Evolutionary conservation across 2,113 vertebrate species (phyloP).

Genomic region (Salvelinus namaycush): DNA sequence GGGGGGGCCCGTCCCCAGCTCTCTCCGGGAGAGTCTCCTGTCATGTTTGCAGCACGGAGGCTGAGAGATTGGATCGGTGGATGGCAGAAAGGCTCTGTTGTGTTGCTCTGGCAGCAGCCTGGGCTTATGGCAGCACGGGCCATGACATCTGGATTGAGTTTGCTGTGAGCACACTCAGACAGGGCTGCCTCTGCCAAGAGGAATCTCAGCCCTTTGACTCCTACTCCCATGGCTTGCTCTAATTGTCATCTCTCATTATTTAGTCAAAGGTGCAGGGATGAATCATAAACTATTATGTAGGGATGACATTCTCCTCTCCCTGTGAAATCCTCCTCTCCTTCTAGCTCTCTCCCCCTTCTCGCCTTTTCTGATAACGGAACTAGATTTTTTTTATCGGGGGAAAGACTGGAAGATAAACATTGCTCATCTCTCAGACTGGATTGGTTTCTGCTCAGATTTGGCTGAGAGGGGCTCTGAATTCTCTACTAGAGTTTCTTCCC

Average conservation of each 20-base stretch:
- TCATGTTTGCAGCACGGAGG: slow-evolving; percentile 59
- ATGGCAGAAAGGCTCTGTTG: slow-evolving; percentile 68
- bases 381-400: slow-evolving; percentile 42
- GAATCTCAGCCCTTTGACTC: slow-evolving; percentile 74
- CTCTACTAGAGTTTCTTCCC: slow-evolving; percentile 42
- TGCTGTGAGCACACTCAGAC: slow-evolving; percentile 66
- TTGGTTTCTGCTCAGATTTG: slow-evolving; percentile 22
- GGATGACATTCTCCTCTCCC: slow-evolving; percentile 64
- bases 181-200: slow-evolving; percentile 67
- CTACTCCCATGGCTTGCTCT: slow-evolving; percentile 66
- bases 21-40: slow-evolving; percentile 59
- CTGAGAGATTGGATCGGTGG: slow-evolving; percentile 51
- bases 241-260: slow-evolving; percentile 79
- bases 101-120: slow-evolving; percentile 54
- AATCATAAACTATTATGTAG: slow-evolving; percentile 69
- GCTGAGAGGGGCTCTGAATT: slow-evolving; percentile 26
- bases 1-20: slow-evolving; percentile 47
- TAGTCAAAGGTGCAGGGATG: slow-evolving; percentile 74
- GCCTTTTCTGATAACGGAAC: slow-evolving; percentile 60
- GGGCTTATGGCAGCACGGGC: slow-evolving; percentile 43
- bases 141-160: slow-evolving; percentile 80
- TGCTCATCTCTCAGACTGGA: slow-evolving; percentile 26
- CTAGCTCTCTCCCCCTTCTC: slow-evolving; percentile 39
- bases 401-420: slow-evolving; percentile 47
- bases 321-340: slow-evolving; percentile 60